phyloP scores from a whole-genome alignment of 2,888 invertebrate genomes.

The Hermodice carunculata region DNA sequence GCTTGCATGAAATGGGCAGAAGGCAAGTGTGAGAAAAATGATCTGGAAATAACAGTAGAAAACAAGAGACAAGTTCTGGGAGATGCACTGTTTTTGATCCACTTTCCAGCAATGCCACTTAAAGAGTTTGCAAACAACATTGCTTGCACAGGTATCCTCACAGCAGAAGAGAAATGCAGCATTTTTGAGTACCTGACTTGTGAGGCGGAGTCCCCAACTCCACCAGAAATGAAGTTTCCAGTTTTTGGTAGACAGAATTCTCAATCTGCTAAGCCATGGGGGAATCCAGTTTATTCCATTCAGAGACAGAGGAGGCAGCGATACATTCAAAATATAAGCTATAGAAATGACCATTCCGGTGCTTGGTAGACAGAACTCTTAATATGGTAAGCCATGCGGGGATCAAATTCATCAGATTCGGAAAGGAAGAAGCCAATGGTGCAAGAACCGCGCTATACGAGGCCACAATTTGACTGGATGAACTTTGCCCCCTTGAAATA shows the following conservation, averaged over 20 bases:
- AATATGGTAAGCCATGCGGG: too few relatives aligned
- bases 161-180: slow-evolving; percentile 29
- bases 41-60: slow-evolving; percentile 40
- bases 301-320: too few relatives aligned
- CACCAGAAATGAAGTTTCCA: slow-evolving; percentile 14
- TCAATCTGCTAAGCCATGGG: slow-evolving; percentile 10
- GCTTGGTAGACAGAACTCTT: too few relatives aligned
- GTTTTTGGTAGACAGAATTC: slow-evolving; percentile 8
- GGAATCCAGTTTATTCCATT: too few relatives aligned
- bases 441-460: too few relatives aligned
- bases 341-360: too few relatives aligned
- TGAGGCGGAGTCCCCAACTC: slow-evolving; percentile 12
- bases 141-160: slow-evolving; percentile 23
- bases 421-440: too few relatives aligned
- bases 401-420: too few relatives aligned
- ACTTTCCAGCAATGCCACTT: slow-evolving; percentile 50
- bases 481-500: too few relatives aligned
- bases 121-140: slow-evolving; percentile 32
- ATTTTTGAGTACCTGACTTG: slow-evolving; percentile 32
- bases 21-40: slow-evolving; percentile 49
- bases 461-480: too few relatives aligned
- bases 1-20: slow-evolving; percentile 50
- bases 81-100: slow-evolving; percentile 45
- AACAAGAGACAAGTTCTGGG: slow-evolving; percentile 49
- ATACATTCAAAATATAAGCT: too few relatives aligned